Evolutionary conservation across 2,888 invertebrate genomes (phyloP).

Genomic region (Diarsia brunnea): DNA sequence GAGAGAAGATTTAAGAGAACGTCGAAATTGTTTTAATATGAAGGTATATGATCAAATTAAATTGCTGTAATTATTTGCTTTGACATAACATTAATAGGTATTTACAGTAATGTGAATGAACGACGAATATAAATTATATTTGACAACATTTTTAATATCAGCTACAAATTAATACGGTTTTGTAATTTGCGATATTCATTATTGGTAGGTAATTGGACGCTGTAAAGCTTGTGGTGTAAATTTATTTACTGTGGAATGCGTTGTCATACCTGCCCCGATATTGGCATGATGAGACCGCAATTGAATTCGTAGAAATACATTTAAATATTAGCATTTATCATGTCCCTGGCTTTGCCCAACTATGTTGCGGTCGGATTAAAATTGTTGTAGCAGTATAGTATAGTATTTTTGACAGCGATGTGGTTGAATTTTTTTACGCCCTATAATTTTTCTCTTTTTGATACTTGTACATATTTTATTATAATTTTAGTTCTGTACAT

Average conservation of each 20-base stretch:
- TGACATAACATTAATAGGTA: constrained; percentile 5
- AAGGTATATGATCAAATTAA: background rate
- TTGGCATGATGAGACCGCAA: background rate
- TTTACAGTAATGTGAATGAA: background rate
- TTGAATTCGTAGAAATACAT: constrained; percentile 5
- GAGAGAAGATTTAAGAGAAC: constrained; percentile 21
- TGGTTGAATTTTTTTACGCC: too few relatives aligned
- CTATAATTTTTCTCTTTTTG: too few relatives aligned
- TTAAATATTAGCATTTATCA: background rate
- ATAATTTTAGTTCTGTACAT: too few relatives aligned
- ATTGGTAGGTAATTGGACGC: background rate
- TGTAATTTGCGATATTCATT: background rate
- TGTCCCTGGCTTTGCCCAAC: too few relatives aligned
- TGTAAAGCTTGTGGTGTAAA: constrained; percentile 11
- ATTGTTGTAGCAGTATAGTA: too few relatives aligned
- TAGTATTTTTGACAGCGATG: too few relatives aligned
- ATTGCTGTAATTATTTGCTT: constrained; percentile 27
- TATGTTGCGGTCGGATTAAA: too few relatives aligned
- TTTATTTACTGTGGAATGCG: background rate
- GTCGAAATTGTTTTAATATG: constrained; percentile 36
- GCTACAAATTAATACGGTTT: constrained; percentile 8
- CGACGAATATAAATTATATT: background rate
- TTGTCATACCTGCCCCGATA: background rate
- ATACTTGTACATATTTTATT: too few relatives aligned
- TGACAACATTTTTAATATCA: constrained; percentile 20